Evolutionary conservation across 2,797 vertebrate genomes (phyloP), one percentile per base, ranked within the genome.

Genomic region (Hephaestus fuliginosus): DNA sequence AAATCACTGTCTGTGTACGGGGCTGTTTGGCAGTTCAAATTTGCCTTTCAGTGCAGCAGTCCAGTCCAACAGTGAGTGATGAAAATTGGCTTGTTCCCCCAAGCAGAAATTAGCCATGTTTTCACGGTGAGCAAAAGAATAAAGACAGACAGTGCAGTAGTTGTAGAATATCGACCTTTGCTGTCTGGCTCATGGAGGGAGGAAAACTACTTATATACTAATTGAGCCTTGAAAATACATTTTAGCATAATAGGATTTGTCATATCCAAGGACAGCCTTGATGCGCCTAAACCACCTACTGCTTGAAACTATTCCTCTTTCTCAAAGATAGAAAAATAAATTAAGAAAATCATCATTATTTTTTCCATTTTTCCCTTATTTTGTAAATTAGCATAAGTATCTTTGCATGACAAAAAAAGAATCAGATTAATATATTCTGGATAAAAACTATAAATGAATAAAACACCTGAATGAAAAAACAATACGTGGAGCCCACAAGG

Each of bases 401-500:
- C 2, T 57, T 39, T 62, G 8, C 15, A 62, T 33, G 33, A 61
- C 36, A 53, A 49, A 51, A 28, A 41, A 49, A 22, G 56, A 44
- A 18, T 0, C 44, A 51, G 5, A 69, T 78, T 43, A 48, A 74
- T 1, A 2, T 49, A 22, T 30, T 18, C 46, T 57, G 4, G 18
- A 56, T 51, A 60, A 70, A 44, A 64, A 33, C 11, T 22, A 33
- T 33, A 70, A 71, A 82, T 33, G 20, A 81, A 73, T 65, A 78
- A 78, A 85, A 68, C n/a, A 68, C 74, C 44, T 71, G 14, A 85
- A 83, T 76, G 74, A 22, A 70, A 71, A n/a, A 65, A 61, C 65
- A 57, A 62, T 60, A 79, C 14, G 53, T 11, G 12, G 1, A 83
- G 33, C 62, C 22, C 20, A 53, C 53, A 64, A 78, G 22, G 20